These are phyloP conservation scores for Lasioglossum vierecki DNA, from an alignment of 2,888 invertebrate species.

Conservation along the genomic window DNA sequence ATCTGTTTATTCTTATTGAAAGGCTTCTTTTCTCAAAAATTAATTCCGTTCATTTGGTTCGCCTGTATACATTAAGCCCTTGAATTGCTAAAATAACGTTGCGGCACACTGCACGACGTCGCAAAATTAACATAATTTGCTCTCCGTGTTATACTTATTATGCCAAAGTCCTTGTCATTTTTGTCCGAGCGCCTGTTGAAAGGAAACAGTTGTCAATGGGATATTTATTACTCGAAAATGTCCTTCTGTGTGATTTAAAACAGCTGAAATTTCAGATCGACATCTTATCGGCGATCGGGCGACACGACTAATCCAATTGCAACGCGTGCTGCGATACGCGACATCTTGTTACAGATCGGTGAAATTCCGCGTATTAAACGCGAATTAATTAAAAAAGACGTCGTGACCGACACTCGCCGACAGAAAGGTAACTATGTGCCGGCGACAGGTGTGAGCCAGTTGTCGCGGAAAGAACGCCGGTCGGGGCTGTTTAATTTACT, in stretches of 20 bases:
- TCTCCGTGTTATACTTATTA: neutral
- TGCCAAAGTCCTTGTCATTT: neutral
- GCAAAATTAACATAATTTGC: neutral
- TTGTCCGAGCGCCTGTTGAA: neutral
- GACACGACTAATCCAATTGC: slow-evolving; percentile 42
- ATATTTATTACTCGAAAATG: slow-evolving; percentile 42
- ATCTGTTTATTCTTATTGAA: neutral
- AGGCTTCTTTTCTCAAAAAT: neutral
- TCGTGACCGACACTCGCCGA: neutral
- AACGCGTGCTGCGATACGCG: slow-evolving; percentile 22
- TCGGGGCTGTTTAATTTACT: slow-evolving; percentile 41
- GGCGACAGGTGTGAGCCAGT: slow-evolving; percentile 61
- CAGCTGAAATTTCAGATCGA: slow-evolving; percentile 7
- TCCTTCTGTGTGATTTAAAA: slow-evolving; percentile 48
- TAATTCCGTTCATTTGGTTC: neutral
- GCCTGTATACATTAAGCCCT: neutral
- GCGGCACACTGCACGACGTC: neutral
- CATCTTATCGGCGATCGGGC: slow-evolving; percentile 42
- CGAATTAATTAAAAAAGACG: slow-evolving; percentile 52
- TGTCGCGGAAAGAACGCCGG: slow-evolving; percentile 38
- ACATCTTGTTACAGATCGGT: slow-evolving; percentile 26
- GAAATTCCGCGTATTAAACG: slow-evolving; percentile 18
- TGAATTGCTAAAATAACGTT: neutral
- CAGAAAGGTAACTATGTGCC: slow-evolving; percentile 39
- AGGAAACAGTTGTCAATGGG: neutral